Conservation (phyloP, 2,113 vertebrate species). For the Genyomyrus donnyi region DNA sequence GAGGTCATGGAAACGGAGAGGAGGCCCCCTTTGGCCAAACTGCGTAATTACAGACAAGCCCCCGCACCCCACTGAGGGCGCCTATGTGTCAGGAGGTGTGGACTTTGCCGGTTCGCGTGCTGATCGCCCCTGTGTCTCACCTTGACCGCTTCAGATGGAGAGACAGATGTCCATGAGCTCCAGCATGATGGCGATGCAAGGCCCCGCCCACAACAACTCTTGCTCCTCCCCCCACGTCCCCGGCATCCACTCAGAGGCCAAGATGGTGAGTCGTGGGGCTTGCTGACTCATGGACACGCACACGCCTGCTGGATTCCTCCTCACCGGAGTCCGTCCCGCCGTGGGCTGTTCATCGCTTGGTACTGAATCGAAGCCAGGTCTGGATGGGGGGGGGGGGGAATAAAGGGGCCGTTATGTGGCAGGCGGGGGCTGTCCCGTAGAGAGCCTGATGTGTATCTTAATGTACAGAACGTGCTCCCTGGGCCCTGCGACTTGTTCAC, state of each 20-base stretch:
- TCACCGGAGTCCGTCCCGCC: constrained; percentile 54
- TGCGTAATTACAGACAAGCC: neutral
- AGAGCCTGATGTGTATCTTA: constrained; percentile 63
- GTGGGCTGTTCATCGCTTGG: constrained; percentile 58
- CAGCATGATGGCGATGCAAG: constrained; percentile 96
- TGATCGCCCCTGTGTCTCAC: constrained; percentile 14
- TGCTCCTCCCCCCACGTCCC: constrained; percentile 91
- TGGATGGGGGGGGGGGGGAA: constrained; percentile 45
- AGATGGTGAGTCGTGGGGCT: constrained; percentile 73
- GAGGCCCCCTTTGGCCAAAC: neutral
- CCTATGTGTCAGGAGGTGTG: neutral
- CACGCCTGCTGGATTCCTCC: constrained; percentile 47
- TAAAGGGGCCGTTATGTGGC: constrained; percentile 59
- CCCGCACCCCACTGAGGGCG: neutral
- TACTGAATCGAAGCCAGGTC: constrained; percentile 57
- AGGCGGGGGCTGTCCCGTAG: constrained; percentile 45
- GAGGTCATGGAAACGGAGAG: neutral
- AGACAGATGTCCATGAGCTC: constrained; percentile 97
- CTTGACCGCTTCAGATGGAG: constrained; percentile 78
- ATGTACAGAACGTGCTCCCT: constrained; percentile 57
- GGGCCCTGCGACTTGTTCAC: constrained; percentile 61
- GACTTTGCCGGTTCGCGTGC: neutral
- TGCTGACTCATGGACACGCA: constrained; percentile 23
- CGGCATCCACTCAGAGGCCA: constrained; percentile 96
- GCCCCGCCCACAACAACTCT: constrained; percentile 80